phyloP scores from a whole-genome alignment of 1,140 invertebrate genomes.

The Eciton burchellii region DNA sequence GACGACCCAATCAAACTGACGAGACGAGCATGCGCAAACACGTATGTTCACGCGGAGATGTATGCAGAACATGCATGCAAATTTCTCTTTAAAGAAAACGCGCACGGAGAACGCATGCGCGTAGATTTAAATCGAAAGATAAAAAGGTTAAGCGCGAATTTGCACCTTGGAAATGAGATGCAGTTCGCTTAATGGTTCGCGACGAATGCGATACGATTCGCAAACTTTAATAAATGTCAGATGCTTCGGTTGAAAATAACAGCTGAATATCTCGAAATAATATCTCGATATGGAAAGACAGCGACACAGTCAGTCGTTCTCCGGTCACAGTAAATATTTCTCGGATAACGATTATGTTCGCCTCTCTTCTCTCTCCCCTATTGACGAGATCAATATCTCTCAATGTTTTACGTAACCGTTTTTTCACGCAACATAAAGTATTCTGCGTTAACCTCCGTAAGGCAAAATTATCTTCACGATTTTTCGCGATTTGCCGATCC shows the following conservation, averaged over 20 bases:
- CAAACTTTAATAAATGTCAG: background rate
- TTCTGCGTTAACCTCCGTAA: background rate
- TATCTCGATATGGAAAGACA: background rate
- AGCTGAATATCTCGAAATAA: background rate
- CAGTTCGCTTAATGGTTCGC: background rate
- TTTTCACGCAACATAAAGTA: background rate
- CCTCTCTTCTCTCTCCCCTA: too few species aligned
- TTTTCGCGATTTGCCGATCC: background rate
- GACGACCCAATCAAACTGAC: conserved; percentile 63
- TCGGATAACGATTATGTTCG: conserved; percentile 20
- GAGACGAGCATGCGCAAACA: conserved; percentile 47
- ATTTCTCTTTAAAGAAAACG: conserved; percentile 1
- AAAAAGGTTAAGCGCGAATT: background rate
- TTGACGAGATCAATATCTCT: too few species aligned
- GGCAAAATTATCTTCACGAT: background rate
- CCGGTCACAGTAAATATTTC: background rate
- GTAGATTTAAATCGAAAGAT: conserved; percentile 9
- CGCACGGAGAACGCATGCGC: background rate
- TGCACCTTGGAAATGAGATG: background rate
- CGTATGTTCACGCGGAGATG: background rate
- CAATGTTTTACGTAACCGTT: background rate
- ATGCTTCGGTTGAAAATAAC: too few species aligned
- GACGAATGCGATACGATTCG: background rate
- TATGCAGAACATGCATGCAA: conserved; percentile 4
- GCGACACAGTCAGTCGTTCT: background rate